These are phyloP conservation scores for Brachionus koreanus DNA, from an alignment of 1,140 invertebrate species.

Conservation along the genomic window DNA sequence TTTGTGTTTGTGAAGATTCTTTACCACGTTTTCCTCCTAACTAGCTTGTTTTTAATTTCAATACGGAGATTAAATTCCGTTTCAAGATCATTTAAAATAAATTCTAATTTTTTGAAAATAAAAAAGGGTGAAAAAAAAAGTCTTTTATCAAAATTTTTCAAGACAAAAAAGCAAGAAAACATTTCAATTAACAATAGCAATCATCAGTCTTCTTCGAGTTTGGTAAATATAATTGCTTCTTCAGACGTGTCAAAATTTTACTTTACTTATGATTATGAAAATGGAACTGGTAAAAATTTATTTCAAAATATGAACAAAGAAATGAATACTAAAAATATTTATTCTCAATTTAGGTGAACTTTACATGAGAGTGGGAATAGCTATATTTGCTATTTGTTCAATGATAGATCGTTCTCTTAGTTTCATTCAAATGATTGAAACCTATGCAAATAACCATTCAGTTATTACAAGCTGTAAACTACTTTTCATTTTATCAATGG, in stretches of 20 bases:
- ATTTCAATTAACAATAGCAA: not conserved
- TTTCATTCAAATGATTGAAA: conserved; percentile 32
- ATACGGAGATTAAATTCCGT: too few relatives aligned
- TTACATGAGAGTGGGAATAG: conserved; percentile 39
- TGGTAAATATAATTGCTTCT: not conserved
- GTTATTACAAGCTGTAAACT: not conserved
- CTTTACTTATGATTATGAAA: conserved; percentile 43
- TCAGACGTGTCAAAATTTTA: conserved; percentile 34
- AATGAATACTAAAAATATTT: too few relatives aligned
- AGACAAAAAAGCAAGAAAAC: not conserved
- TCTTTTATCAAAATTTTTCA: not conserved
- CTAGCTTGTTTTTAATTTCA: too few relatives aligned
- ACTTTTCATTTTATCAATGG: not conserved
- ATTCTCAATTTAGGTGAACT: conserved; percentile 35
- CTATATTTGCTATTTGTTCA: conserved; percentile 20
- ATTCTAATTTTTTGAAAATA: not conserved
- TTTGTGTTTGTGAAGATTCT: too few relatives aligned
- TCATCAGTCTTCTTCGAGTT: not conserved
- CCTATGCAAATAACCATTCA: not conserved
- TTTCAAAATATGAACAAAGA: too few relatives aligned
- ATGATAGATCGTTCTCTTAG: conserved; percentile 18
- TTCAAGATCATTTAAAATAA: too few relatives aligned
- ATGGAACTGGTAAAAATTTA: conserved; percentile 24
- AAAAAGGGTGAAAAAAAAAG: not conserved
- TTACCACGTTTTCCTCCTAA: too few relatives aligned